A percentile compares a stretch with the other conserved stretches of the same genome.
These are phyloP conservation scores for Bombus haemorrhoidalis DNA, from an alignment of 1,140 invertebrate species.

Conservation along the genomic window DNA sequence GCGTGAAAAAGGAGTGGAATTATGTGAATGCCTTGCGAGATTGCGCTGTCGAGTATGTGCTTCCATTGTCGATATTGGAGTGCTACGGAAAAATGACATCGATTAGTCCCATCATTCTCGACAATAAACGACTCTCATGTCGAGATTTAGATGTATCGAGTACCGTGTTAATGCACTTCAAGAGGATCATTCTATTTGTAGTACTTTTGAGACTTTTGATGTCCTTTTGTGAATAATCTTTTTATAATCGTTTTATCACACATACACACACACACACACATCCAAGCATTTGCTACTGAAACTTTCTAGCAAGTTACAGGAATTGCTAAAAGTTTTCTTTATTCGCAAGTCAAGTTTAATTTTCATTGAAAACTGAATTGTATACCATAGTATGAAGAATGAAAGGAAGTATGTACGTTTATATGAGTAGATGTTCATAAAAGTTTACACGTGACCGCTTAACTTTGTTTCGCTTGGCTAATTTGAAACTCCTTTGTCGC, in stretches of 20 bases:
- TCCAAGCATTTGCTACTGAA: too few relatives aligned
- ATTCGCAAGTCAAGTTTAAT: not conserved
- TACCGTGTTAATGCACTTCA: not conserved
- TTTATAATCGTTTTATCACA: not conserved
- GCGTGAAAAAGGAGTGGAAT: constrained; percentile 1
- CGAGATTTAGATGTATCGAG: not conserved
- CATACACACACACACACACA: too few relatives aligned
- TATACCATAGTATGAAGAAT: not conserved
- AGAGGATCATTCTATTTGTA: not conserved
- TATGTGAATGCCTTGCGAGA: not conserved
- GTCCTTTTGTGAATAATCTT: too few relatives aligned
- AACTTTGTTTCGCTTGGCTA: constrained; percentile 18
- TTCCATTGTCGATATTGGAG: not conserved
- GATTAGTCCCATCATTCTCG: constrained; percentile 27
- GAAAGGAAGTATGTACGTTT: not conserved
- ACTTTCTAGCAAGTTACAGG: too few relatives aligned
- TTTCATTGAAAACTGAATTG: not conserved
- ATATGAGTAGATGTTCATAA: not conserved
- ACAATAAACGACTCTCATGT: constrained; percentile 5
- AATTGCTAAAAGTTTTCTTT: not conserved
- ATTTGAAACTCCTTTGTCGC: constrained; percentile 27
- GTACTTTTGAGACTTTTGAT: too few relatives aligned
- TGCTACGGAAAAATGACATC: constrained; percentile 6
- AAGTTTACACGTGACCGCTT: constrained; percentile 3
- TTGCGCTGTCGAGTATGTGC: not conserved